A percentile compares a stretch with the other conserved stretches of the same genome.
Evolutionary conservation across 2,888 invertebrate genomes (phyloP).

Genomic region (Nephrocerus scutellatus): DNA sequence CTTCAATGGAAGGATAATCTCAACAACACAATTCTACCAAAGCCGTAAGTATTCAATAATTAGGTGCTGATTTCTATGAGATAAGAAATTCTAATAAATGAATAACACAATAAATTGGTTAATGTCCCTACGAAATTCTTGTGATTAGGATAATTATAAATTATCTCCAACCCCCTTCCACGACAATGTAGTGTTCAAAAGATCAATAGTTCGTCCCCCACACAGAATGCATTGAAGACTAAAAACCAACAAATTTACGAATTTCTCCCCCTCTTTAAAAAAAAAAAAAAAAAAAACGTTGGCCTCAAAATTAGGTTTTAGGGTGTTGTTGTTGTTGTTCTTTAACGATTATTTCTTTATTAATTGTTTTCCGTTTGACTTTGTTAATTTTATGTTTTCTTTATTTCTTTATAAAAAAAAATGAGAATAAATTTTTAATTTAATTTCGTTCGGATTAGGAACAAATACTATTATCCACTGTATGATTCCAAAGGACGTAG

Average conservation of each 20-base stretch:
- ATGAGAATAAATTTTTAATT: slow-evolving; percentile 18
- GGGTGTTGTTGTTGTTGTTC: too few species aligned
- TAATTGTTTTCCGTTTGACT: slow-evolving; percentile 1
- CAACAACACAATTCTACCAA: slow-evolving; percentile 61
- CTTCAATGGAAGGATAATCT: slow-evolving; percentile 74
- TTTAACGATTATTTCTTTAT: not conserved
- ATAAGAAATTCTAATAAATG: slow-evolving; percentile 7
- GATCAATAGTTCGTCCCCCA: not conserved
- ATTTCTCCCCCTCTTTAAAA: slow-evolving; percentile 1
- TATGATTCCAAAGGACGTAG: slow-evolving; percentile 48
- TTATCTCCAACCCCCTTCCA: not conserved
- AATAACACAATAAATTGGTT: not conserved
- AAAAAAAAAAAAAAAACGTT: slow-evolving; percentile 4
- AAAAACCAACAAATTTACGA: slow-evolving; percentile 6
- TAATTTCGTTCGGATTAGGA: slow-evolving; percentile 34
- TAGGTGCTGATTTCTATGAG: too few species aligned
- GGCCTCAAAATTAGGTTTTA: too few species aligned
- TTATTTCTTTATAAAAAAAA: slow-evolving; percentile 9
- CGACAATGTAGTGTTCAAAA: not conserved
- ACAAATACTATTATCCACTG: slow-evolving; percentile 45
- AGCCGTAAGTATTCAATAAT: slow-evolving; percentile 56
- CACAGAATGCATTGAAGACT: not conserved
- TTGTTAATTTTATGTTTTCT: slow-evolving; percentile 9
- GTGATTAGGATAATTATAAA: not conserved
- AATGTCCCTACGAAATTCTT: not conserved